Conservation (phyloP, 2,113 vertebrate genomes). For the Ciconia boyciana region DNA sequence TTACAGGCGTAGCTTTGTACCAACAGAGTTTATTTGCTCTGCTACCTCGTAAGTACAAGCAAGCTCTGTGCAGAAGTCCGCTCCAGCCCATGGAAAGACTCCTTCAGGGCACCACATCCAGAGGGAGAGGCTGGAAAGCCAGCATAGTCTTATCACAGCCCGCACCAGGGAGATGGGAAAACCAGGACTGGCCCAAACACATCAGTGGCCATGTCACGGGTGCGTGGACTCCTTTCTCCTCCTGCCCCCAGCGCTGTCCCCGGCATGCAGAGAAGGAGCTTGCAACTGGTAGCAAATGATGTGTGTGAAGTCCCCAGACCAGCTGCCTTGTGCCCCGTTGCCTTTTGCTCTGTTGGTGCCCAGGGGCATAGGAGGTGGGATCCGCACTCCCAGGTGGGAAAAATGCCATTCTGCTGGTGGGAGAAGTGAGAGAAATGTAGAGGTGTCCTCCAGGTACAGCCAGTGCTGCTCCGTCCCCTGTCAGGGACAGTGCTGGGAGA, state of each 20-base stretch:
- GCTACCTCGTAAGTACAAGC: background rate
- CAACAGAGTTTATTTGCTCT: conserved; percentile 21
- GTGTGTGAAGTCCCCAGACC: background rate
- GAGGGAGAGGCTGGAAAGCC: background rate
- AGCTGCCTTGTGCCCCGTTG: accelerated
- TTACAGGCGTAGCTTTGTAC: background rate
- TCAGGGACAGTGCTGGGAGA: background rate
- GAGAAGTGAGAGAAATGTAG: background rate
- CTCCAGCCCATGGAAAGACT: background rate
- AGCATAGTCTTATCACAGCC: background rate
- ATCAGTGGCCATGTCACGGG: accelerated
- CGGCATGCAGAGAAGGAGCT: background rate
- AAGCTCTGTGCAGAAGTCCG: background rate
- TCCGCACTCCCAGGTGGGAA: background rate
- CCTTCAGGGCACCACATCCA: background rate
- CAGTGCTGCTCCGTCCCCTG: background rate
- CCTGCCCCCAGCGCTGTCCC: background rate
- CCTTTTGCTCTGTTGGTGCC: background rate
- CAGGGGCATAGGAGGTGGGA: background rate
- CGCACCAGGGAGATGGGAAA: background rate
- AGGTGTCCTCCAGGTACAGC: background rate
- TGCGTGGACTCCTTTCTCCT: accelerated
- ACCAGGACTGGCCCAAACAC: background rate
- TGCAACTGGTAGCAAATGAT: background rate
- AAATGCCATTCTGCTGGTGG: background rate